A percentile compares a stretch with the other conserved stretches of the same genome.
Evolutionary conservation across 2,113 vertebrate species (phyloP).

Genomic region (Ailuropoda melanoleuca): DNA sequence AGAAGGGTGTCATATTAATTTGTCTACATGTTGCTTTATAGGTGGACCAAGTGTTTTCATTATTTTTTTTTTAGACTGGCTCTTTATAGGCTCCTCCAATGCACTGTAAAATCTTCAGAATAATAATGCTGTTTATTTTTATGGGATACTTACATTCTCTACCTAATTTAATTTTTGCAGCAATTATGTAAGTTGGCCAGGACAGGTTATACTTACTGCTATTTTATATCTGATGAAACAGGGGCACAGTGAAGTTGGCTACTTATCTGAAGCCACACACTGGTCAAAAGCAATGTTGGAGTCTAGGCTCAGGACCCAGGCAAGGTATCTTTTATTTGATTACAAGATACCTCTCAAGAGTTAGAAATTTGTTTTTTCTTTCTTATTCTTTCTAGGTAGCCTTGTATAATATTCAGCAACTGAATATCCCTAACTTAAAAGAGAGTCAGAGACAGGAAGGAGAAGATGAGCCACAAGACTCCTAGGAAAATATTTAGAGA

Average conservation of each 20-base stretch:
- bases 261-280: neutral
- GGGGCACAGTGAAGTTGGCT: neutral
- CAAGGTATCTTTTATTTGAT: neutral
- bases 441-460: neutral
- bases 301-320: neutral
- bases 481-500: neutral
- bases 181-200: neutral
- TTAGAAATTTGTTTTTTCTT: neutral
- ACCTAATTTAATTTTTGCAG: slow-evolving; percentile 40
- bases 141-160: slow-evolving; percentile 7
- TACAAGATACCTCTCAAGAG: neutral
- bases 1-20: slow-evolving; percentile 8
- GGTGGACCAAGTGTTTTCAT: neutral
- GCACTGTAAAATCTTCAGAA: slow-evolving; percentile 54
- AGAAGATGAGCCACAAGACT: neutral
- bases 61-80: neutral
- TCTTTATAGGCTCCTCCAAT: slow-evolving; percentile 23
- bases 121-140: slow-evolving; percentile 10
- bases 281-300: neutral
- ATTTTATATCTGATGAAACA: neutral
- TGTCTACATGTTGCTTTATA: slow-evolving; percentile 20
- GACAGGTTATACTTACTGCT: slow-evolving; percentile 25
- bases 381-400: neutral
- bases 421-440: neutral
- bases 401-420: neutral